Base-by-base conservation (phyloP, 2,113 vertebrate genomes). In the Paedocypris sp. region DNA sequence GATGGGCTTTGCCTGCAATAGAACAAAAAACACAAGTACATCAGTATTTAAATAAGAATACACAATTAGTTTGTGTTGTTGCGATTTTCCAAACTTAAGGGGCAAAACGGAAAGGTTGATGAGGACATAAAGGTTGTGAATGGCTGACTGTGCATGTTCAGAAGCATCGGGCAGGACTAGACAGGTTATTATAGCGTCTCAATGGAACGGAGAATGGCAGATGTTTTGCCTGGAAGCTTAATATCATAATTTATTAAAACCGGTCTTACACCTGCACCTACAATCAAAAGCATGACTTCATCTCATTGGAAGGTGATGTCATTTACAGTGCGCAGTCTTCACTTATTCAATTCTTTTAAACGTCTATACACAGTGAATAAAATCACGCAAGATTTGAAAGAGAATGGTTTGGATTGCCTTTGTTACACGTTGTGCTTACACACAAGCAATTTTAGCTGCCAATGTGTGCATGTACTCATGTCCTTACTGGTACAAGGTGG, bases 1-100 rank as follows among this genome's bases (percentile, higher is more conserved):
- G 77, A 89, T 86, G 29, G 87, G 86, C 77, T 89, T 89, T 63
- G 87, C 87, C 87, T 89, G 79, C 69, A 77, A 61, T 62, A 47
- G 33, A 57, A 49, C 38, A 51, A 19, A 19, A 42, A 16, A 26
- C 16, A 35, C 33, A 20, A 49, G 11, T 12, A 57, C 6, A 39
- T 36, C 25, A n/a, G n/a, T n/a, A n/a, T n/a, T n/a, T n/a, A n/a
- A n/a, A n/a, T n/a, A n/a, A n/a, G n/a, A n/a, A n/a, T 18, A 6
- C 8, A 2, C 6, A n/a, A 13, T 25, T 18, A 11, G 15, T 7
- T 26, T 15, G 4, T 23, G 49, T 7, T 5, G 8, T 35, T 35
- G 4, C n/a, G 20, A 48, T 16, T 28, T 28, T 7, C 4, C 29
- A 16, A 2, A 5, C 12, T 31, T 6, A 5, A 41, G 5, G 0